phyloP scores from a whole-genome alignment of 2,888 invertebrate genomes.

The Acrobasis repandana region DNA sequence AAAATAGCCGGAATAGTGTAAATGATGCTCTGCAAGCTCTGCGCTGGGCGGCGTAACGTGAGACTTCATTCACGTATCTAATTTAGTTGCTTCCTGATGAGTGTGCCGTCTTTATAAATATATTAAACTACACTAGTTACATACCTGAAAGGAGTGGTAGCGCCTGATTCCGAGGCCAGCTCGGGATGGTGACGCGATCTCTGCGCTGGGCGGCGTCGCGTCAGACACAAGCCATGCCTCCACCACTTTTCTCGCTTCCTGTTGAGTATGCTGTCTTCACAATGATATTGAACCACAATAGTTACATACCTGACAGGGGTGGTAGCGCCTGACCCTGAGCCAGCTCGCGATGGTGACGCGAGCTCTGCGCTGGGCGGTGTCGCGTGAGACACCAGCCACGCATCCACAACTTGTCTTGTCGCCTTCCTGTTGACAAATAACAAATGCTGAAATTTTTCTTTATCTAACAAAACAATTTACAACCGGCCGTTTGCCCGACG shows the following conservation, averaged over 20 bases:
- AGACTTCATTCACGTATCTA: constrained; percentile 96
- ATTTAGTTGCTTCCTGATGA: constrained; percentile 93
- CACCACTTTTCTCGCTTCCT: constrained; percentile 96
- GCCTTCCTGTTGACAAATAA: constrained; percentile 88
- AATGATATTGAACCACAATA: not conserved
- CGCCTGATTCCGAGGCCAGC: constrained; percentile 92
- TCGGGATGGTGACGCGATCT: constrained; percentile 84
- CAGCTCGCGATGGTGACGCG: constrained; percentile 85
- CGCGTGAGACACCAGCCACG: constrained; percentile 95
- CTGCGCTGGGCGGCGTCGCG: constrained; percentile 88
- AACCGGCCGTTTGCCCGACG: too few species aligned
- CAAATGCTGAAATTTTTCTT: too few species aligned
- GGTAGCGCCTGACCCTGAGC: constrained; percentile 94
- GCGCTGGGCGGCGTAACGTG: constrained; percentile 90
- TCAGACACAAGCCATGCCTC: constrained; percentile 96
- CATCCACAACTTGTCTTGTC: constrained; percentile 95
- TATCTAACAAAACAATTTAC: too few species aligned
- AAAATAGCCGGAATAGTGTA: too few species aligned
- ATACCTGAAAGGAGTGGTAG: constrained; percentile 95
- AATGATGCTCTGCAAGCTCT: too few species aligned
- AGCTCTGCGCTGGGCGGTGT: constrained; percentile 86
- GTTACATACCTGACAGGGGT: constrained; percentile 91
- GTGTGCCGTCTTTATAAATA: too few species aligned
- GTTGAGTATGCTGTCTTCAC: constrained; percentile 35
- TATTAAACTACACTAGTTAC: not conserved